Base-by-base conservation (phyloP, 2,888 invertebrate genomes). In the Macrosoma leucophasiata region DNA sequence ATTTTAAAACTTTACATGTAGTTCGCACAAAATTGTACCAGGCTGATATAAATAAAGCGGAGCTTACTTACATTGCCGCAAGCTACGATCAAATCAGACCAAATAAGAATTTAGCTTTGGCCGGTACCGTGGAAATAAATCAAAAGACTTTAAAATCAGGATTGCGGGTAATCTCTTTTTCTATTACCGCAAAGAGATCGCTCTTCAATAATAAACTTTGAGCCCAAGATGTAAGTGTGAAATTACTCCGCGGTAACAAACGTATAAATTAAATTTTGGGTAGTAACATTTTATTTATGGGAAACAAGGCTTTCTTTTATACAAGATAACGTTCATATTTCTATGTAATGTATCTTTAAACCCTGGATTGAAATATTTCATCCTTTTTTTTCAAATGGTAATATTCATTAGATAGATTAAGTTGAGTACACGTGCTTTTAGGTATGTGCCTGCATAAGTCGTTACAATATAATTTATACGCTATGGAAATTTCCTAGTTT, bases 111-210 rank as follows among this genome's bases (percentile, higher is more conserved):
- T 55, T 41, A 41, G 50, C 48, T 63, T 62, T 58, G 65, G 62
- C 63, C 62, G 50, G 41, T 53, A 56, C 61, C 64, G 58, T 66
- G 68, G 70, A 73, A 76, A 73, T 69, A 76, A 76, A 71, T 68
- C 60, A 66, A 56, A 60, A 48, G 61, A 60, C 58, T 72, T 70
- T 63, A 68, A 73, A 74, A 62, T 64, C 62, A 55, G 62, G 62
- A 65, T 61, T 58, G 46, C 46, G 43, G 53, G 57, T 62, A 67
- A 70, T 68, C 64, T 59, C 53, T 59, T 45, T 53, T 59, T 58
- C 62, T 60, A 64, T 65, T 63, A 61, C 56, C 42, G 44, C 34
- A n/a, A n/a, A n/a, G n/a, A n/a, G n/a, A n/a, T n/a, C n/a, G n/a
- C n/a, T n/a, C n/a, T n/a, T n/a, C n/a, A n/a, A n/a, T n/a, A n/a